Evolutionary conservation across 2,888 invertebrate genomes (phyloP), one percentile per base, ranked within the genome.

Genomic region (Hemistola chrysoprasaria): DNA sequence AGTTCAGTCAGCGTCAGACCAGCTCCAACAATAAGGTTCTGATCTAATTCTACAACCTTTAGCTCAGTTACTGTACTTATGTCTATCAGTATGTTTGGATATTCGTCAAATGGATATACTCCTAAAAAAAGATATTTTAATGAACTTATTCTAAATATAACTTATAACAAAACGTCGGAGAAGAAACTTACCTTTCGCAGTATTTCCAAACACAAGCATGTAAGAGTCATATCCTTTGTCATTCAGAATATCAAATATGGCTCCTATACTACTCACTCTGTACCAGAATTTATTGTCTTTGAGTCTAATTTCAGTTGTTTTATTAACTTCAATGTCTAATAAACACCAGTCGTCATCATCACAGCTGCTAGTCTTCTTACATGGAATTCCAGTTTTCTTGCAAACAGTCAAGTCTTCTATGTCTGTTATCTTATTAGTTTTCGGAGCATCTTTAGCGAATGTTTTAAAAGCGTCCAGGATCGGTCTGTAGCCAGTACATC

Each of bases 401-500:
- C 62, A 62, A n/a, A 54, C 51, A 9, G 28, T 16, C 10, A 78
- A 42, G 33, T 79, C 75, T 62, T 79, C 78, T 6, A 78, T 77
- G 37, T 79, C 78, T 2, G 37, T 16, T 1, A 73, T 28, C 16
- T 47, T 25, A 0, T 60, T 39, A 0, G 57, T 50, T 8, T 56
- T 54, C 0, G 74, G 71, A 1, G 84, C 78, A 56, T 91, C 91
- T 27, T 56, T 72, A 3, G 88, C 90, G 36, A 92, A 85, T 0
- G 90, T 88, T 59, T 92, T 92, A 59, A 93, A 92, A 1, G 92
- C 91, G 31, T 92, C 88, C 1, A 90, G 39, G 28, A 93, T 92
- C 0, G 93, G 88, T 23, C 92, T 76, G 56, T 92, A 93, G 0
- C 93, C 93, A 1, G 95, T 95, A 58, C 95, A 95, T 26, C 95